Evolutionary conservation across 2,888 invertebrate genomes (phyloP).

Genomic region (Pediacus dermestoides): DNA sequence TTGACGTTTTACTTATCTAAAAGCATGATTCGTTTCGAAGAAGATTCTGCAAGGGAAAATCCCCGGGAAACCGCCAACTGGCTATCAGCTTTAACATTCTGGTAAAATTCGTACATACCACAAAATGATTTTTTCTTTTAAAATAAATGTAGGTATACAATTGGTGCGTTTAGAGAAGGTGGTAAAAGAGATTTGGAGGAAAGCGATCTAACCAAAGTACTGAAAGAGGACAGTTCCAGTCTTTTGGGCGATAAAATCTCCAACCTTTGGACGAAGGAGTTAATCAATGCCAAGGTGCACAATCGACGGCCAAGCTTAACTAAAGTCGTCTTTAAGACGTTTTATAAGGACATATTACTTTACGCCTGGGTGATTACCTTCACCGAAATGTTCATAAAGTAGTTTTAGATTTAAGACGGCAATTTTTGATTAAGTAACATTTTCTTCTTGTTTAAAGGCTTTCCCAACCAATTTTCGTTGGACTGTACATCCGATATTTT

Average conservation of each 20-base stretch:
- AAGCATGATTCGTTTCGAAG: no score
- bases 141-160: constrained; percentile 41
- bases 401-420: no score
- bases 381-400: constrained; percentile 54
- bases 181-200: constrained; percentile 38
- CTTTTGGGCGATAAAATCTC: constrained; percentile 59
- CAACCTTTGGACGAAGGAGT: constrained; percentile 59
- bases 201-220: constrained; percentile 63
- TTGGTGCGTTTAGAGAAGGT: constrained; percentile 39
- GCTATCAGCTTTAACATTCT: constrained; percentile 38
- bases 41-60: no score
- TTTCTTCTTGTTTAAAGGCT: no score
- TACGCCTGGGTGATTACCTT: constrained; percentile 56
- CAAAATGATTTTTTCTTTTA: not conserved
- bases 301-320: constrained; percentile 57
- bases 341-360: constrained; percentile 55
- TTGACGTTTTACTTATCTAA: no score
- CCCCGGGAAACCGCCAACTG: constrained; percentile 37
- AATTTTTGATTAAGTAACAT: no score
- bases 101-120: constrained; percentile 22
- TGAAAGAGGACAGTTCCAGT: constrained; percentile 59
- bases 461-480: constrained; percentile 55
- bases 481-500: constrained; percentile 54
- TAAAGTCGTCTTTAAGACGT: constrained; percentile 56
- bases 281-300: constrained; percentile 47